phyloP scores from a whole-genome alignment of 2,888 invertebrate genomes.

The Acanthosepion esculentum region DNA sequence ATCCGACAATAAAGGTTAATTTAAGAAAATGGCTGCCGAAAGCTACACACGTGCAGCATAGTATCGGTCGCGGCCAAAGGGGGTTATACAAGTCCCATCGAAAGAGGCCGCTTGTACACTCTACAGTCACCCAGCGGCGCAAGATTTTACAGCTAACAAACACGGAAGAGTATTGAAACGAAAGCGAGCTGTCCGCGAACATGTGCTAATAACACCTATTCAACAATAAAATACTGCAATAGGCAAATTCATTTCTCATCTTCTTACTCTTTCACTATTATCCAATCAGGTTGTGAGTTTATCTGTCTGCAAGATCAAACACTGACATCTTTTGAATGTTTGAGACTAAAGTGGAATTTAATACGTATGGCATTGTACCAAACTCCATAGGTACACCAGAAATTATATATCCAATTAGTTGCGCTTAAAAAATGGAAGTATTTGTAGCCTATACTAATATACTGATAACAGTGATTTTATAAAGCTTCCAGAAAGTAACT shows the following conservation, averaged over 20 bases:
- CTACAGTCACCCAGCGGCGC: neutral
- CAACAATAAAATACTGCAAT: constrained; percentile 33
- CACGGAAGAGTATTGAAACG: neutral
- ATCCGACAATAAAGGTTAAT: constrained; percentile 33
- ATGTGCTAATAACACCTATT: neutral
- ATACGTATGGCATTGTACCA: neutral
- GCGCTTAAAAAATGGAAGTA: no score
- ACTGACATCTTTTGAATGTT: no score
- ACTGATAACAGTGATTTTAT: no score
- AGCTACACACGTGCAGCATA: constrained; percentile 33
- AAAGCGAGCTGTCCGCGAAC: neutral
- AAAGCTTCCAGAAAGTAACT: no score
- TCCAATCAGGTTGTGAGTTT: neutral
- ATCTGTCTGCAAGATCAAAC: neutral
- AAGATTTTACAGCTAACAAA: constrained; percentile 2
- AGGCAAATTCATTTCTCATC: neutral
- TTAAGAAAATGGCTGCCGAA: neutral
- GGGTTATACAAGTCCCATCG: constrained; percentile 7
- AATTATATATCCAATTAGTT: neutral
- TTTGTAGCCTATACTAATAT: no score
- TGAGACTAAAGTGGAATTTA: no score
- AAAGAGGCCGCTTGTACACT: neutral
- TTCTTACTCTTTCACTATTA: neutral
- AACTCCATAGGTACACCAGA: neutral
- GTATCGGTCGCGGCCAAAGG: constrained; percentile 16